Percentiles rank a stretch among this genome's conserved stretches.
Conservation (phyloP, 2,797 vertebrate genomes). For the Tarsius wallacei region DNA sequence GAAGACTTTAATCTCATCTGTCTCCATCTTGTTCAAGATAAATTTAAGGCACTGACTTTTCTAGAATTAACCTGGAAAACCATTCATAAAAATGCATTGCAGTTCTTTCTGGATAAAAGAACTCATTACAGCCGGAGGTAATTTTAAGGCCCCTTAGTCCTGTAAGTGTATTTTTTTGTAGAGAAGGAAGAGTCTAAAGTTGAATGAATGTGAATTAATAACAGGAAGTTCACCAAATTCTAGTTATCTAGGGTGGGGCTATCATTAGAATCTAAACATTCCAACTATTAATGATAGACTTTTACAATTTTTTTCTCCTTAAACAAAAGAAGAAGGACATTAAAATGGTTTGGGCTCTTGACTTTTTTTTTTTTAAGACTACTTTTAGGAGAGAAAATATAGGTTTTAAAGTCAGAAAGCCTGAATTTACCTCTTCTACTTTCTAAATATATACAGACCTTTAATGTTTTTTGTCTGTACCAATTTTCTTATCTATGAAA, state of each 20-base stretch:
- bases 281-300: background rate
- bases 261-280: background rate
- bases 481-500: background rate
- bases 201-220: background rate
- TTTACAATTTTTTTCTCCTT: background rate
- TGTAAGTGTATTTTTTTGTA: background rate
- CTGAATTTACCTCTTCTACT: background rate
- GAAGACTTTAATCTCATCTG: background rate
- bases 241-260: background rate
- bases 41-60: background rate
- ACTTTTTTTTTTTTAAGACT: background rate
- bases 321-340: background rate
- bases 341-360: background rate
- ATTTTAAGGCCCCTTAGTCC: background rate
- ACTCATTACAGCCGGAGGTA: background rate
- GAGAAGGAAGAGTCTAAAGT: background rate
- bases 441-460: background rate
- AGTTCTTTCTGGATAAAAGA: background rate
- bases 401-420: background rate
- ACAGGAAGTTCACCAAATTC: background rate
- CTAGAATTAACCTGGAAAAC: constrained; percentile 26
- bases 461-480: background rate
- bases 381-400: background rate
- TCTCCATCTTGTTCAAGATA: background rate
- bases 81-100: background rate